Percentiles rank a stretch among this genome's conserved stretches.
Evolutionary conservation across 2,113 vertebrate species (phyloP).

Genomic region (Grammatotria lemairii): DNA sequence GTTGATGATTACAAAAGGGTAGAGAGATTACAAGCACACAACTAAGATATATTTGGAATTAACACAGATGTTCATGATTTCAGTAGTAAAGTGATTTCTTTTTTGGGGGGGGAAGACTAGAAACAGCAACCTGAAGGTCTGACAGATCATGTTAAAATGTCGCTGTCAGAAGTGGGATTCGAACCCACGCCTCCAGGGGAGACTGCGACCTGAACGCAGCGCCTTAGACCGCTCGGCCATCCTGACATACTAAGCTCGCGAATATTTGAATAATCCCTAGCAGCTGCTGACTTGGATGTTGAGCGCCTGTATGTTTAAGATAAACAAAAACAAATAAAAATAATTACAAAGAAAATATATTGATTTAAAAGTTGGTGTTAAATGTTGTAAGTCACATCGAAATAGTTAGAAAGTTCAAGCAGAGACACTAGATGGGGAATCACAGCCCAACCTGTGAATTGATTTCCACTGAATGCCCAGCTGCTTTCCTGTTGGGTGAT

Average conservation of each 20-base stretch:
- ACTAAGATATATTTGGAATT: background rate
- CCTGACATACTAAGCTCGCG: background rate
- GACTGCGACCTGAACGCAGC: conserved; percentile 73
- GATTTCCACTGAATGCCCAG: background rate
- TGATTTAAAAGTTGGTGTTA: background rate
- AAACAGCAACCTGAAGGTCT: background rate
- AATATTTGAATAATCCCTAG: accelerated
- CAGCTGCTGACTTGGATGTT: background rate
- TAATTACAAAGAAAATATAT: background rate
- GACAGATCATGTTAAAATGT: background rate
- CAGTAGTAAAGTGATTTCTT: background rate
- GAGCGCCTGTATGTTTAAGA: accelerated
- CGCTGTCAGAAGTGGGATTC: conserved; percentile 69
- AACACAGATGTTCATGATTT: background rate
- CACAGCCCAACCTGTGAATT: background rate
- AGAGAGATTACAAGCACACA: background rate
- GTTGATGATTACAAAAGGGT: background rate
- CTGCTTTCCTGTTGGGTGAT: background rate
- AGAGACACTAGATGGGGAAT: background rate
- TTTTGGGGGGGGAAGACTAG: accelerated
- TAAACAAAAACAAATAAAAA: background rate
- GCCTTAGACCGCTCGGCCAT: conserved; percentile 70
- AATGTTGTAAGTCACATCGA: background rate
- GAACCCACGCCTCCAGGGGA: conserved; percentile 71
- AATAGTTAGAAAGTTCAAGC: background rate